A percentile compares a stretch with the other conserved stretches of the same genome.
phyloP scores from a whole-genome alignment of 1,140 invertebrate genomes.

The Panagrolaimus sp. region DNA sequence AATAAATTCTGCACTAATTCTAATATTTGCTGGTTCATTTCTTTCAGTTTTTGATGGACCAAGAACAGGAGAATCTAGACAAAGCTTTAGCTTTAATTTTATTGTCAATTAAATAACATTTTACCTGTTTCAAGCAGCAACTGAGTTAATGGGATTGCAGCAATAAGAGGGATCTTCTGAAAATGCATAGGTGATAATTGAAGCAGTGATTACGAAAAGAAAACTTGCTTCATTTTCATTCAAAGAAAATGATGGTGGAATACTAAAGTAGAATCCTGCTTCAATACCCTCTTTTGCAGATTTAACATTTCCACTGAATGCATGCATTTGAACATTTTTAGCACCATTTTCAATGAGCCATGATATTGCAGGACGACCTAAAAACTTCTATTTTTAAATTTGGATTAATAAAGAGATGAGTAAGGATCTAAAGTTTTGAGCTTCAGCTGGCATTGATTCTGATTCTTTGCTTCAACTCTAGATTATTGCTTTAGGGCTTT shows the following conservation, averaged over 20 bases:
- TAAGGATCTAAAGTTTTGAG: too few species aligned
- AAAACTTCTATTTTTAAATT: too few species aligned
- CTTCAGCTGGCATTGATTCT: too few species aligned
- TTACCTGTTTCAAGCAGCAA: constrained; percentile 43
- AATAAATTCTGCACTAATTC: constrained; percentile 59
- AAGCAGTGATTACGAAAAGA: too few species aligned
- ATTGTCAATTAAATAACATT: too few species aligned
- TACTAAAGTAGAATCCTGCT: constrained; percentile 52
- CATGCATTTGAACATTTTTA: constrained; percentile 19
- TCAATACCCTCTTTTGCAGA: constrained; percentile 16
- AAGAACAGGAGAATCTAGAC: constrained; percentile 45
- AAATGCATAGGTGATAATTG: constrained; percentile 20
- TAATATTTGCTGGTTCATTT: constrained; percentile 59
- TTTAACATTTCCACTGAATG: constrained; percentile 20
- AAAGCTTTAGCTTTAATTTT: too few species aligned
- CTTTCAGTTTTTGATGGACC: constrained; percentile 40
- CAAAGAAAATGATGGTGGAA: constrained; percentile 56
- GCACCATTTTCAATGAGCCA: constrained; percentile 56
- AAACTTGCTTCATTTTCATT: constrained; percentile 26
- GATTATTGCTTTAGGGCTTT: too few species aligned
- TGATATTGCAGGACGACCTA: constrained; percentile 56
- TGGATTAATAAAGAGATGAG: too few species aligned
- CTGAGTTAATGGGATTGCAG: constrained; percentile 33
- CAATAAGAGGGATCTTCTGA: constrained; percentile 19
- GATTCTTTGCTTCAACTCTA: too few species aligned